Percentiles rank a stretch among this genome's conserved stretches.
These are phyloP conservation scores for Megastigmus dorsalis DNA, from an alignment of 2,888 invertebrate genomes.

Conservation along the genomic window DNA sequence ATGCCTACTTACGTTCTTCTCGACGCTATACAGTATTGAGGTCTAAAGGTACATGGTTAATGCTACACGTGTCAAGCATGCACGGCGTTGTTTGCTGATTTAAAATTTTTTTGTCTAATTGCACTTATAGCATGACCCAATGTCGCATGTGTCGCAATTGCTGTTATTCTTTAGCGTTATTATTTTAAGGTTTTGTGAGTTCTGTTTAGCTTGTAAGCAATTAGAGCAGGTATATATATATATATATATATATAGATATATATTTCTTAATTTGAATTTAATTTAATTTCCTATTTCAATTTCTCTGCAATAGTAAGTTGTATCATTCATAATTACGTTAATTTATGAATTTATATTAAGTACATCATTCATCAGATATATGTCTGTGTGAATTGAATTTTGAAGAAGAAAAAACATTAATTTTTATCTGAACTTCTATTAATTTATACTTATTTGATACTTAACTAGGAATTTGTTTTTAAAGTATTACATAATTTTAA, in stretches of 20 bases:
- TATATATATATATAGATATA: too few relatives aligned
- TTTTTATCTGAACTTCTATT: too few relatives aligned
- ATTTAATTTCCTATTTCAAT: constrained; percentile 21
- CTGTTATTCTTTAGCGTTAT: constrained; percentile 41
- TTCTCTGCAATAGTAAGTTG: constrained; percentile 20
- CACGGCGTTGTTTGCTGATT: constrained; percentile 44
- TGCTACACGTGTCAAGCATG: constrained; percentile 62
- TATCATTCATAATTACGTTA: constrained; percentile 25
- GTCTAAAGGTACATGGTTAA: constrained; percentile 75
- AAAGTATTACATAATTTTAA: too few relatives aligned
- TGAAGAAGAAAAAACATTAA: too few relatives aligned
- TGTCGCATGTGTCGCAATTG: constrained; percentile 48
- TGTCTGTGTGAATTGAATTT: too few relatives aligned
- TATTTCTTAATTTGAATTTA: constrained; percentile 14
- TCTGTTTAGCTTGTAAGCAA: constrained; percentile 7
- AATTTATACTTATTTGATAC: too few relatives aligned
- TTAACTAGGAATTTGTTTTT: too few relatives aligned
- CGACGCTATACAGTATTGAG: constrained; percentile 80
- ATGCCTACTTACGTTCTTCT: constrained; percentile 79
- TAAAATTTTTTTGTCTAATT: constrained; percentile 42
- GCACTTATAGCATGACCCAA: constrained; percentile 55
- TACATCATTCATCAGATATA: too few relatives aligned
- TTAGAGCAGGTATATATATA: too few relatives aligned
- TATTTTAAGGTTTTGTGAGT: constrained; percentile 22
- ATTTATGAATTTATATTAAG: constrained; percentile 6